Base-by-base conservation (phyloP, 2,797 vertebrate species). In the Sus cebifrons region DNA sequence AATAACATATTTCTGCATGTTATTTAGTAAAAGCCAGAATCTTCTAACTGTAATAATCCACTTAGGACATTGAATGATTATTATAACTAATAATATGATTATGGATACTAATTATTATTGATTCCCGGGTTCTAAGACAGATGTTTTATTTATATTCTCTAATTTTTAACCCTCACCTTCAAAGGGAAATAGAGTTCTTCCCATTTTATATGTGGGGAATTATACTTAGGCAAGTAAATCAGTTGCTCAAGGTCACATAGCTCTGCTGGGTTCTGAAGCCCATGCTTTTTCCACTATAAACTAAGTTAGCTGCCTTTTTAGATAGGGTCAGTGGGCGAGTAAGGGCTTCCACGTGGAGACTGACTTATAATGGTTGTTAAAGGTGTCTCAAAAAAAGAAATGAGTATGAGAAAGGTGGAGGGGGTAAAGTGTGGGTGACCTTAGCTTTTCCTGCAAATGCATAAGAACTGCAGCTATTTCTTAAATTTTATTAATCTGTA, bases 81-180 rank as follows among this genome's bases (percentile, higher is more conserved):
- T 52, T 25, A 16, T 21, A 62, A 40, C 52, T 73, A 65, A 67
- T 68, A 25, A 23, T 21, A 58, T 83, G 52, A 54, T 68, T 71
- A 71, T 87, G 32, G 23, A 40, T 64, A 9, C 4, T 21, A 79
- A 44, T 44, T 9, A 58, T 64, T 87, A 52, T 18, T 8, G 2
- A 82, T 77, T 84, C 23, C 14, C 6, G 85, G 13, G 10, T 29
- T 32, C 18, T 15, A 27, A 9, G 67, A 8, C 17, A 40, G 36
- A 2, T 62, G 27, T 65, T 79, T 90, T 81, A n/a, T 94, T 89
- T 94, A 23, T 90, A 52, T 74, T 68, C 79, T 40, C 64, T 65
- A 65, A 79, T 64, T 62, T 60, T 86, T 86, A 79, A 40, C 7
- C 13, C 12, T 83, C 20, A 21, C 14, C n/a, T 93, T 83, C 44